Evolutionary conservation across 2,797 vertebrate species (phyloP).

Genomic region (Acridotheres tristis): DNA sequence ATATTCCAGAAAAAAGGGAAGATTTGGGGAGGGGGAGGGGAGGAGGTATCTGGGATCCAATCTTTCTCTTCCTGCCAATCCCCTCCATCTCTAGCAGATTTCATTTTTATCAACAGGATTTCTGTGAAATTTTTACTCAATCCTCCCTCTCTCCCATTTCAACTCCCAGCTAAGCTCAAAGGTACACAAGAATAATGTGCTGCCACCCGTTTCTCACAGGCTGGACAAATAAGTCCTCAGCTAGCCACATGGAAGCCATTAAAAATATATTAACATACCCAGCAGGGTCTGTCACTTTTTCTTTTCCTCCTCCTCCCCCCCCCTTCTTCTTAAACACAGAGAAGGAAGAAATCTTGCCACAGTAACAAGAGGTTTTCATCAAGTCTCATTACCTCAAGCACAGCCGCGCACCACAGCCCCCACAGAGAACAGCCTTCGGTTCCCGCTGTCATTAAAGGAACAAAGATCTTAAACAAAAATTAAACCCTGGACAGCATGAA

Average conservation of each 20-base stretch:
- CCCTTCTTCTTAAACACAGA: neutral
- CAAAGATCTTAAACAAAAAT: constrained; percentile 71
- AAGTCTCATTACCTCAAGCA: constrained; percentile 70
- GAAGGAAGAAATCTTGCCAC: constrained; percentile 63
- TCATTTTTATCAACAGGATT: constrained; percentile 36
- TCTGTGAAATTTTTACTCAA: constrained; percentile 33
- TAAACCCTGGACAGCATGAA: constrained; percentile 53
- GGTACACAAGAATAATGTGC: neutral
- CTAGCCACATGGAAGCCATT: constrained; percentile 63
- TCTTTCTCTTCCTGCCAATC: constrained; percentile 10
- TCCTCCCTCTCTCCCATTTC: neutral
- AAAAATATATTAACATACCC: constrained; percentile 66
- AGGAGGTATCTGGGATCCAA: constrained; percentile 32
- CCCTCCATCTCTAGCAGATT: constrained; percentile 14
- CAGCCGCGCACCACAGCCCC: constrained; percentile 46
- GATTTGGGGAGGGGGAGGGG: constrained; percentile 4
- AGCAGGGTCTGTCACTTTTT: constrained; percentile 60
- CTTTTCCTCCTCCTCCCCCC: neutral
- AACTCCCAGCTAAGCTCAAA: constrained; percentile 23
- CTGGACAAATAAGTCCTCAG: constrained; percentile 55
- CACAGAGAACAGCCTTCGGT: constrained; percentile 48
- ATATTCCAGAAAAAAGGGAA: constrained; percentile 59
- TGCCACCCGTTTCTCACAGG: neutral
- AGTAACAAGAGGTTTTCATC: constrained; percentile 69
- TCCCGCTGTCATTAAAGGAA: constrained; percentile 61